Conservation (phyloP, 2,888 invertebrate species). For the Tipula unca region DNA sequence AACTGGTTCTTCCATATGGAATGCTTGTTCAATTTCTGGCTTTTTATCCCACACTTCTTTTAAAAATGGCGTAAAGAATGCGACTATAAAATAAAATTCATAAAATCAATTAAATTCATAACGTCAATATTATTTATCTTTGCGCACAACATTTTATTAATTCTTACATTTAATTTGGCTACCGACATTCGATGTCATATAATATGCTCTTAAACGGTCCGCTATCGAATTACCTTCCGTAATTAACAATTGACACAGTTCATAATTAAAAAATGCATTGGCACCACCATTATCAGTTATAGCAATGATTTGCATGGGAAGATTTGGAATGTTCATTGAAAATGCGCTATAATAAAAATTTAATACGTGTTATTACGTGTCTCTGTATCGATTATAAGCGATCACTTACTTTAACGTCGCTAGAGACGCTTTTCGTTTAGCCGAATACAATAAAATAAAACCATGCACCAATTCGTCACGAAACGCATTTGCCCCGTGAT, state of each 20-base stretch:
- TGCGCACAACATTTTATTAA: not conserved
- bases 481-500: constrained; percentile 88
- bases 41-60: constrained; percentile 95
- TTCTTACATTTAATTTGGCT: constrained; percentile 76
- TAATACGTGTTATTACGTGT: not conserved
- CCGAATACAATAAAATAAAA: constrained; percentile 89
- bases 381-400: not conserved
- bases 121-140: no score
- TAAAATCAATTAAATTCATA: not conserved
- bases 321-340: constrained; percentile 84
- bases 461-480: constrained; percentile 90
- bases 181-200: constrained; percentile 80
- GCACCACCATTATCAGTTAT: constrained; percentile 86
- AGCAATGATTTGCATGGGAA: constrained; percentile 89
- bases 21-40: constrained; percentile 88
- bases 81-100: constrained; percentile 49
- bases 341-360: constrained; percentile 59
- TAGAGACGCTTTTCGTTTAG: constrained; percentile 88
- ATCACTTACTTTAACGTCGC: constrained; percentile 74
- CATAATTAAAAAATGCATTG: constrained; percentile 82
- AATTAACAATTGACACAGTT: constrained; percentile 80
- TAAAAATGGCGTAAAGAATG: constrained; percentile 91
- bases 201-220: constrained; percentile 80
- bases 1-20: constrained; percentile 71
- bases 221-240: constrained; percentile 91